Conservation (phyloP, 2,113 vertebrate species). For the Cavia aperea region DNA sequence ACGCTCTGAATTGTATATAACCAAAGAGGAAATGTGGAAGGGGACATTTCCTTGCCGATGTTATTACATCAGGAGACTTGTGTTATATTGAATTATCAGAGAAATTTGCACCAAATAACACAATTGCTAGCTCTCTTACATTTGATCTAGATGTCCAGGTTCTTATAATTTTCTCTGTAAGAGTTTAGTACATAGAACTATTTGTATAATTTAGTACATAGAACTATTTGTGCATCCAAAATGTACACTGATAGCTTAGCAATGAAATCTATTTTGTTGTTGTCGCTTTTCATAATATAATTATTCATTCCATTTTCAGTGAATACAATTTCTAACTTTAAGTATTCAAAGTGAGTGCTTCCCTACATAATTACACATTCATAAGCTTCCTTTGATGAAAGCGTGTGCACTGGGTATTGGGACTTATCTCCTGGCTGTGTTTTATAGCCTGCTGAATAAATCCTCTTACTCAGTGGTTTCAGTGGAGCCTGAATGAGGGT, state of each 20-base stretch:
- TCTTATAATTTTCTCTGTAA: not conserved
- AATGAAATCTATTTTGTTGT: not conserved
- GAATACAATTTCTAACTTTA: constrained; percentile 23
- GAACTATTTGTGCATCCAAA: not conserved
- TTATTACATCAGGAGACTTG: not conserved
- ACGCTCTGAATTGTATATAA: not conserved
- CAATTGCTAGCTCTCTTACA: not conserved
- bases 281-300: constrained; percentile 9
- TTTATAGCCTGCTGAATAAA: constrained; percentile 72
- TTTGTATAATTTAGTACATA: not conserved
- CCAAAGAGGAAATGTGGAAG: not conserved
- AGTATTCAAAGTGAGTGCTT: constrained; percentile 62
- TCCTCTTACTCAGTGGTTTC: constrained; percentile 76
- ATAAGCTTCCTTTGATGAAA: constrained; percentile 51
- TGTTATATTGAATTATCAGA: not conserved
- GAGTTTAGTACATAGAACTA: not conserved
- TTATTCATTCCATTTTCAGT: not conserved
- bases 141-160: not conserved
- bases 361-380: constrained; percentile 64
- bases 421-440: constrained; percentile 61
- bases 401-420: constrained; percentile 63
- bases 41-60: not conserved
- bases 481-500: constrained; percentile 74
- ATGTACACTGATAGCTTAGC: not conserved
- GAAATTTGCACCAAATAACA: not conserved